A percentile compares a stretch with the other conserved stretches of the same genome.
phyloP scores from a whole-genome alignment of 2,113 vertebrate genomes.

The Isurus oxyrinchus region DNA sequence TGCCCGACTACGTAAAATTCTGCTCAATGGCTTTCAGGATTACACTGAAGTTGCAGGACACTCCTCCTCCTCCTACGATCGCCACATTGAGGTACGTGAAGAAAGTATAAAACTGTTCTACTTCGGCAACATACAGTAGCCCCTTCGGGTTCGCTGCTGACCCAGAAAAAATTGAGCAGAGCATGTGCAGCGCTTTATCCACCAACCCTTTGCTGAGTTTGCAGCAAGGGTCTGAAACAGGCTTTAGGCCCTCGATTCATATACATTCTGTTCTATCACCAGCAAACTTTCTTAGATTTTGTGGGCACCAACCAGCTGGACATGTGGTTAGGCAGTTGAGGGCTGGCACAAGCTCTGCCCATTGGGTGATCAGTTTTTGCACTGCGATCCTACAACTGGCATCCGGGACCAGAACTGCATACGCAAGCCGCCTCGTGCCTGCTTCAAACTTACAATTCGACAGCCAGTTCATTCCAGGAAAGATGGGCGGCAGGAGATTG shows the following conservation, averaged over 20 bases:
- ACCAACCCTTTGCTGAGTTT: neutral
- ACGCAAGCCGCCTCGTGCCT: neutral
- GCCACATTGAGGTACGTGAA: neutral
- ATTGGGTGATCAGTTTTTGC: neutral
- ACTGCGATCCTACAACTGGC: neutral
- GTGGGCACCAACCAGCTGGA: neutral
- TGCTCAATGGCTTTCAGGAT: neutral
- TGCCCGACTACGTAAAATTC: no score
- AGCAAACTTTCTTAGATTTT: neutral
- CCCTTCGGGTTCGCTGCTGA: neutral
- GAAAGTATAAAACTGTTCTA: neutral
- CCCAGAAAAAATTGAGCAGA: neutral
- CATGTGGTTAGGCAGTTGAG: neutral
- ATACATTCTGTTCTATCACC: neutral
- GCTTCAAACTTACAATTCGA: neutral
- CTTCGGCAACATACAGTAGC: neutral
- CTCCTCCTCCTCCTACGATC: neutral
- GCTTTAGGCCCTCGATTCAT: neutral
- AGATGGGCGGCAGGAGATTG: no score
- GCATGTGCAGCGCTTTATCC: neutral
- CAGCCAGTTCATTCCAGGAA: neutral
- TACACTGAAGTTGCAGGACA: neutral
- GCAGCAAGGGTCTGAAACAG: neutral
- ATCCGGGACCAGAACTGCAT: neutral
- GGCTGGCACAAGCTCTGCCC: neutral